Conservation (phyloP, 2,113 vertebrate genomes). For the Mustela nigripes region DNA sequence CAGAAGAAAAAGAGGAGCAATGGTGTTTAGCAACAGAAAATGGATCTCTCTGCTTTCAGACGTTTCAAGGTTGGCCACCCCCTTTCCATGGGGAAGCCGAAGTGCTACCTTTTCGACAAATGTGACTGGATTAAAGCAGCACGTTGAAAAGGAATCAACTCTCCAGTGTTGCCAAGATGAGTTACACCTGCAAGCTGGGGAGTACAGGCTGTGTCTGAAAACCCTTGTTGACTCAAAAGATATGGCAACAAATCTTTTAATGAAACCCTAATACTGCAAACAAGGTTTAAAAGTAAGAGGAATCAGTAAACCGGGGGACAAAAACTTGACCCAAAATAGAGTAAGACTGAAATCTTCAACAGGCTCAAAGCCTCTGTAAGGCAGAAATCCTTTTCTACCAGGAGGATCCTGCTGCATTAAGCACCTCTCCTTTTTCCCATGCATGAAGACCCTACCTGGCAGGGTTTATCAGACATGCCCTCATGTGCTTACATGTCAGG, state of each 20-base stretch:
- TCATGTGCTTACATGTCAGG: slow-evolving; percentile 80
- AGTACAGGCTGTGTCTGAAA: slow-evolving; percentile 55
- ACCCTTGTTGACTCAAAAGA: slow-evolving; percentile 52
- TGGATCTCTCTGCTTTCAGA: slow-evolving; percentile 60
- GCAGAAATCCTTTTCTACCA: slow-evolving; percentile 73
- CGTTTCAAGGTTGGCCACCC: slow-evolving; percentile 72
- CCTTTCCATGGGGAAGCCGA: slow-evolving; percentile 62
- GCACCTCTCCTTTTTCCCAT: slow-evolving; percentile 75
- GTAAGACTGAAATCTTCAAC: slow-evolving; percentile 54
- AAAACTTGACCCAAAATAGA: slow-evolving; percentile 20
- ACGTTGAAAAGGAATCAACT: slow-evolving; percentile 64
- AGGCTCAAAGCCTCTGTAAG: slow-evolving; percentile 65
- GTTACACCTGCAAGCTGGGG: slow-evolving; percentile 35
- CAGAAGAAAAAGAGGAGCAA: neutral
- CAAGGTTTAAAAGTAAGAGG: slow-evolving; percentile 32
- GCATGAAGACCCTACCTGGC: slow-evolving; percentile 79
- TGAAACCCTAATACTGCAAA: slow-evolving; percentile 70
- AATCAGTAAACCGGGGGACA: slow-evolving; percentile 23
- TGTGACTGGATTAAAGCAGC: slow-evolving; percentile 50
- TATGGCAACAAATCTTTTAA: slow-evolving; percentile 74
- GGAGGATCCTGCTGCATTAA: slow-evolving; percentile 77
- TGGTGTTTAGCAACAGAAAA: slow-evolving; percentile 65
- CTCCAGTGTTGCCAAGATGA: neutral
- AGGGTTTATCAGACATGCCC: slow-evolving; percentile 80
- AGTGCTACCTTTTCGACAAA: slow-evolving; percentile 59